phyloP scores from a whole-genome alignment of 92 coral and sea anemone genomes.

The Montipora capitata region DNA sequence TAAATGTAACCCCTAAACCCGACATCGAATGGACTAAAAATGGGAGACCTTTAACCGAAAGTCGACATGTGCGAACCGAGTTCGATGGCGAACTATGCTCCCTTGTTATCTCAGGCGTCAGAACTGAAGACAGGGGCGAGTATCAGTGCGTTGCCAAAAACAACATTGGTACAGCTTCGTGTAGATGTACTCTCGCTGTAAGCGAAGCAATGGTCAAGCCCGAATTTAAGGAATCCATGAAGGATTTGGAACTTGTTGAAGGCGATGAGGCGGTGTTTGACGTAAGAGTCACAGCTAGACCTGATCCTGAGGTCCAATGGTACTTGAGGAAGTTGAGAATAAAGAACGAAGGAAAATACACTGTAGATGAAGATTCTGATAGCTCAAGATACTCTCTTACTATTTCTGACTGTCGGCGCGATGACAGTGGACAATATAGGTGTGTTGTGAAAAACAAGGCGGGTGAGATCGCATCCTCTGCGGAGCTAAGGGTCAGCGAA shows the following conservation, averaged over 20 bases:
- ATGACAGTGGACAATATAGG: conserved; percentile 88
- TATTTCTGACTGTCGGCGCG: conserved; percentile 77
- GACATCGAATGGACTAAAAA: conserved; percentile 89
- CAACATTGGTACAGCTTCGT: conserved; percentile 86
- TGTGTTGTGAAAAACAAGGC: conserved; percentile 87
- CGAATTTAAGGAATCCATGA: conserved; percentile 77
- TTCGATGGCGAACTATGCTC: conserved; percentile 79
- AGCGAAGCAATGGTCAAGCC: conserved; percentile 82
- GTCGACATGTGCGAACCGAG: conserved; percentile 80
- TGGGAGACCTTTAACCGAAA: conserved; percentile 84
- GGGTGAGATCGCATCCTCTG: conserved; percentile 83
- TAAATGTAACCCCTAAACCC: conserved; percentile 85
- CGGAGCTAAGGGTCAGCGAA: conserved; percentile 75
- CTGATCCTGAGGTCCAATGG: conserved; percentile 88
- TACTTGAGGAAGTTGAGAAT: conserved; percentile 79
- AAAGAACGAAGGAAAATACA: conserved; percentile 77
- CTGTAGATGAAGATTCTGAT: conserved; percentile 80
- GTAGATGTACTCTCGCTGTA: conserved; percentile 84
- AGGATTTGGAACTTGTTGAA: conserved; percentile 82
- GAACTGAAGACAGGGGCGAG: conserved; percentile 84
- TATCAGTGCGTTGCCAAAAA: conserved; percentile 92
- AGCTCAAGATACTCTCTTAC: conserved; percentile 79
- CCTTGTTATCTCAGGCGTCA: conserved; percentile 80
- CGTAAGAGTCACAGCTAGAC: conserved; percentile 85
- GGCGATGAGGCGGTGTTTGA: conserved; percentile 86